phyloP scores from a whole-genome alignment of 1,140 invertebrate species.

The Bicyclus anynana region DNA sequence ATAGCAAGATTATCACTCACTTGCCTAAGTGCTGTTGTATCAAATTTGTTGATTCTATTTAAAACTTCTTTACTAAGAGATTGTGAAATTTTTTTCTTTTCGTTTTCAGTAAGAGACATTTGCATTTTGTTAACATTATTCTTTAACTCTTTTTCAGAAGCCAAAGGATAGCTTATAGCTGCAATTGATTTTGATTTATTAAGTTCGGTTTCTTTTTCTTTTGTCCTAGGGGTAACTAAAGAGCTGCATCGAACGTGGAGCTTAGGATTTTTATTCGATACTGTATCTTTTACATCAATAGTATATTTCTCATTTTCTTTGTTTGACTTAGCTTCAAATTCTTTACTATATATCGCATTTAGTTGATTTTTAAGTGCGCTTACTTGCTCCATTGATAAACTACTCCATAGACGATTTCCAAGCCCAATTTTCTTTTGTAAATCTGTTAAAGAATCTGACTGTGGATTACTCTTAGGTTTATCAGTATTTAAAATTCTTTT shows the following conservation, averaged over 20 bases:
- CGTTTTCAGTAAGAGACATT: conserved; percentile 80
- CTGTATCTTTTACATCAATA: conserved; percentile 78
- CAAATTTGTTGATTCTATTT: conserved; percentile 78
- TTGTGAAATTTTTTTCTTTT: conserved; percentile 85
- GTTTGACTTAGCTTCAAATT: conserved; percentile 61
- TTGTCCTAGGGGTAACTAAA: conserved; percentile 47
- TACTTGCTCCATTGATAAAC: conserved; percentile 90
- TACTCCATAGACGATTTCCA: conserved; percentile 88
- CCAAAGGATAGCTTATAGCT: conserved; percentile 66
- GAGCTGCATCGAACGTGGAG: conserved; percentile 86
- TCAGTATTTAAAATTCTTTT: conserved; percentile 16
- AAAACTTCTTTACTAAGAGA: conserved; percentile 85
- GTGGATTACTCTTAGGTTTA: conserved; percentile 39
- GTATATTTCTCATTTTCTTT: conserved; percentile 75
- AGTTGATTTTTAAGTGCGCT: conserved; percentile 88
- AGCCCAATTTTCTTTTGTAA: conserved; percentile 78
- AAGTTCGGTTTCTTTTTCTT: conserved; percentile 41
- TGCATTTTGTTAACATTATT: conserved; percentile 72
- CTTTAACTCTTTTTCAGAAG: conserved; percentile 69
- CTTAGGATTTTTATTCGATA: conserved; percentile 57
- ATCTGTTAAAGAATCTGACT: conserved; percentile 53
- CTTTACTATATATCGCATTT: conserved; percentile 88
- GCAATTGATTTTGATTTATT: conserved; percentile 78
- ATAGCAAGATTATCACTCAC: conserved; percentile 34
- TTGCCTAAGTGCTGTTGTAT: conserved; percentile 55